Evolutionary conservation across 2,888 invertebrate species (phyloP), one percentile per base, ranked within the genome.

Genomic region (Plemyria rubiginata): DNA sequence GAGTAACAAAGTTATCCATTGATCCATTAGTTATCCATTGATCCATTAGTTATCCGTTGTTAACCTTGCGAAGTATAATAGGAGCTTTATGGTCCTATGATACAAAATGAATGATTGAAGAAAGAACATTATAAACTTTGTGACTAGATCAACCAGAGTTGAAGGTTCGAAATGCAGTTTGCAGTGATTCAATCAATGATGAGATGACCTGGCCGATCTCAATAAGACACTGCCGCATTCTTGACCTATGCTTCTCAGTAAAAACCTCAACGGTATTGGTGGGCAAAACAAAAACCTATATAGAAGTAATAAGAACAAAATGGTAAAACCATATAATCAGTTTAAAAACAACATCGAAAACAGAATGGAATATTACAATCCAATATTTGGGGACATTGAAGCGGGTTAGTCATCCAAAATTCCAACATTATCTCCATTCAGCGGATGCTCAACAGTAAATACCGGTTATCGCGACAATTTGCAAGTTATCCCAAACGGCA

Each of bases 171-270:
- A 54, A 49, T 67, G 73, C 68, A 69, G 68, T 72, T 67, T 68
- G 62, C 67, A 60, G 67, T 72, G 72, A 73, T 72, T 73, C 65
- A 60, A 73, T 72, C 64, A 66, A 67, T 66, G 72, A 68, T 63
- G 68, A 60, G 52, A 70, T 74, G 76, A 78, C 76, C 76, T 64
- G 51, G 43, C 49, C 66, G 78, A 81, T 78, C 78, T 77, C 71
- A 60, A 51, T 67, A 60, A 65, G 45, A 52, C 66, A 68, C 72
- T 80, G 72, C 74, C 74, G 76, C 81, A 85, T 85, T 84, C 82
- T 80, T 81, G 77, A 80, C 78, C 78, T 78, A 74, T 65, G 75
- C 65, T 50, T 66, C 70, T 65, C 67, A 63, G 71, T 69, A 70
- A 73, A 72, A 75, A 71, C 61, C 68, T 63, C 62, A 16, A 2